phyloP scores from a whole-genome alignment of 1,140 invertebrate genomes.

The Oncopeltus fasciatus region DNA sequence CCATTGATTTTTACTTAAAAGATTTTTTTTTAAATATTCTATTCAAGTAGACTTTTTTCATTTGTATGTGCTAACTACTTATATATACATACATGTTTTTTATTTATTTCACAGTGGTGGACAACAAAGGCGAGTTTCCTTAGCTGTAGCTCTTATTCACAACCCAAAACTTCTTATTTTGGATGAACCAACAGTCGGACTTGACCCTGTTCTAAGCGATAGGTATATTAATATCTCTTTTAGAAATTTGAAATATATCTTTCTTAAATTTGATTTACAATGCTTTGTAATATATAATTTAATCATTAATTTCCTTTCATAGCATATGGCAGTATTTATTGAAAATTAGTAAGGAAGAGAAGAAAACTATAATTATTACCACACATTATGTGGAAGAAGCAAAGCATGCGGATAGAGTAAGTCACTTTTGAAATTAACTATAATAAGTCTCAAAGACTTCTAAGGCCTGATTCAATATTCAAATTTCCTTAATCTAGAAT shows the following conservation, averaged over 20 bases:
- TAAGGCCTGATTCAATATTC: no score
- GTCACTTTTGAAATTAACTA: conserved; percentile 13
- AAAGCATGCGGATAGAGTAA: conserved; percentile 63
- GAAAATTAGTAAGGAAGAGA: conserved; percentile 33
- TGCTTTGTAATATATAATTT: conserved; percentile 34
- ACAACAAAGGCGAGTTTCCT: conserved; percentile 37
- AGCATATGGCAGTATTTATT: conserved; percentile 42
- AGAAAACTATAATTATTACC: conserved; percentile 69
- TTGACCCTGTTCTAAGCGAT: conserved; percentile 40
- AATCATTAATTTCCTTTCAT: background rate
- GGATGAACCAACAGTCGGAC: conserved; percentile 45
- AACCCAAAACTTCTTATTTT: conserved; percentile 40
- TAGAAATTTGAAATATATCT: conserved; percentile 38
- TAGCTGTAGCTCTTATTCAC: conserved; percentile 38
- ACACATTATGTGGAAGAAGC: conserved; percentile 93
- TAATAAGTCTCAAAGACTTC: no score
- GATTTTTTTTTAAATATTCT: no score
- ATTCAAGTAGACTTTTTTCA: no score
- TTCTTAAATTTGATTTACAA: conserved; percentile 74
- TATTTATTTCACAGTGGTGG: conserved; percentile 34
- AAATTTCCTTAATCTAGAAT: no score
- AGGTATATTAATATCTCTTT: conserved; percentile 27
- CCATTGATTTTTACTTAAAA: no score
- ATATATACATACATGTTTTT: no score
- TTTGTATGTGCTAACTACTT: no score